phyloP scores from a whole-genome alignment of 2,888 invertebrate species.

The Chalcosyrphus nemorum region DNA sequence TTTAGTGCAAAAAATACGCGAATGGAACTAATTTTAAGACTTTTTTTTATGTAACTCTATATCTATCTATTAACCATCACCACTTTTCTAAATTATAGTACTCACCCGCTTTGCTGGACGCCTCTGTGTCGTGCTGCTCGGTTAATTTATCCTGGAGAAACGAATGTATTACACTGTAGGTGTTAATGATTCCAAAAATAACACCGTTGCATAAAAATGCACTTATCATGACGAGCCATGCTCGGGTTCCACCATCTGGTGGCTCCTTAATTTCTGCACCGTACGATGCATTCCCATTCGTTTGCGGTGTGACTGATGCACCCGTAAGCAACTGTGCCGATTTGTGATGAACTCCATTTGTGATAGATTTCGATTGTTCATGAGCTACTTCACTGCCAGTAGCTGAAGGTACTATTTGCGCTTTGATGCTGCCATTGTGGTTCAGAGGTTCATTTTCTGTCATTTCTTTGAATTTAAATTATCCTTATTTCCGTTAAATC shows the following conservation, averaged over 20 bases:
- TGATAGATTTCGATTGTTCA: conserved; percentile 39
- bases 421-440: conserved; percentile 75
- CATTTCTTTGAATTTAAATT: conserved; percentile 73
- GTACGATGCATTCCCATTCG: conserved; percentile 12
- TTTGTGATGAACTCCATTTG: conserved; percentile 52
- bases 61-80: too few relatives aligned
- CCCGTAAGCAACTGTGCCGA: conserved; percentile 18
- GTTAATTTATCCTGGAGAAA: conserved; percentile 86
- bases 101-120: conserved; percentile 93
- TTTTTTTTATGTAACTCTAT: too few relatives aligned
- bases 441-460: conserved; percentile 78
- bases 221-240: conserved; percentile 91
- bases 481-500: neutral
- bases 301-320: neutral
- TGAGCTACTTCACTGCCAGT: conserved; percentile 55
- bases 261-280: conserved; percentile 81
- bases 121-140: conserved; percentile 86
- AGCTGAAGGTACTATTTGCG: conserved; percentile 75
- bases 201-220: conserved; percentile 95
- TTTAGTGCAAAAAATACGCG: too few relatives aligned
- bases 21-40: too few relatives aligned
- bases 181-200: conserved; percentile 95
- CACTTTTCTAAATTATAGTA: conserved; percentile 66
- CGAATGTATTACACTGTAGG: conserved; percentile 91
- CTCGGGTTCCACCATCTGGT: conserved; percentile 90